Evolutionary conservation across 2,888 invertebrate genomes (phyloP), one percentile per base, ranked within the genome.

Genomic region (Cylindroiulus punctatus): DNA sequence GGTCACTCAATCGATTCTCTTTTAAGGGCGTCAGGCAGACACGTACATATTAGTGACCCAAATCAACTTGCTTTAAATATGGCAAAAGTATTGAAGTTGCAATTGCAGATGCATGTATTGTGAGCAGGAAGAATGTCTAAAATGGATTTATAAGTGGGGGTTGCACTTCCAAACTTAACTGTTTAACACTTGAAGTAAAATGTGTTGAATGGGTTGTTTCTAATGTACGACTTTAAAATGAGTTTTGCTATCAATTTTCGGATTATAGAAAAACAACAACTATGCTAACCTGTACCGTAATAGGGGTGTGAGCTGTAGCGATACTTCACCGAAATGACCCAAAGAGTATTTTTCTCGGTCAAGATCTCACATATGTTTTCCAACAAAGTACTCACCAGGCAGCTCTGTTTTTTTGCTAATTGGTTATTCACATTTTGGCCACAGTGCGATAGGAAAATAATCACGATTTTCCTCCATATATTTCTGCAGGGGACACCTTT

Each of bases 391-490:
- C 19, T 19, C 52, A 52, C 47, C 17, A 57, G 22, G n/a, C 57
- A 22, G 26, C 26, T 65, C 65, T 65, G 22, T 26, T 26, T 76
- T 76, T 52, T 76, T 76, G 30, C 76, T 76, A 76, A 76, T 76
- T 76, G 76, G 30, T 65, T 76, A 76, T 76, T 76, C 76, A 76
- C 30, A 76, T 12, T 30, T 76, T 76, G 76, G 76, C 76, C 76
- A 76, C 76, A 76, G 30, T 76, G 76, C 26, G 14, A 76, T 76
- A 30, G 30, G 30, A 14, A 14, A 76, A 76, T 76, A 76, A 76
- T 76, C 76, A 76, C 76, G 76, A 76, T 76, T 76, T 76, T 76
- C 76, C 76, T 76, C 76, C 10, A 65, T 76, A 30, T 76, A 30
- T 17, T 30, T 76, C 12, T 30, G 30, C 8, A 8, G 76, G 76